A percentile compares a stretch with the other conserved stretches of the same genome.
Evolutionary conservation across 2,888 invertebrate genomes (phyloP).

Genomic region (Ametastegia equiseti): DNA sequence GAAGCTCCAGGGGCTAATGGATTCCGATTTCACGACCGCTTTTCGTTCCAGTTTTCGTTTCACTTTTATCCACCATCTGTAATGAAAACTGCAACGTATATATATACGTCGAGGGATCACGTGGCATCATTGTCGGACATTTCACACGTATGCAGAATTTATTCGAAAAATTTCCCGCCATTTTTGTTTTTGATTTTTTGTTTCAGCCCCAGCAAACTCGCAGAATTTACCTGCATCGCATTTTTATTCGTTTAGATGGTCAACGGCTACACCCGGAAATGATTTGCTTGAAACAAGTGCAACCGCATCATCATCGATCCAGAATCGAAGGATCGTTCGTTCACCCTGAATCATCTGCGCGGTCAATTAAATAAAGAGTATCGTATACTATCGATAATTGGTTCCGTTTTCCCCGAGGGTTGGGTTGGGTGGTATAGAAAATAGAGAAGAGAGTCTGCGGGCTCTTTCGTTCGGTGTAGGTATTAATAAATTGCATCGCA

Average conservation of each 20-base stretch:
- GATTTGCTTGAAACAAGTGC: not conserved
- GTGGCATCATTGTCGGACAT: too few species aligned
- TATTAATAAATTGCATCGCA: conserved; percentile 32
- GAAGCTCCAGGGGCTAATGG: conserved; percentile 14
- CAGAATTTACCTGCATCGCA: too few species aligned
- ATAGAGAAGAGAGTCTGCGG: not conserved
- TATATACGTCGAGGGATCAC: too few species aligned
- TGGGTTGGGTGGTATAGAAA: too few species aligned
- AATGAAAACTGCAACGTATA: not conserved
- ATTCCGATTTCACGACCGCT: conserved; percentile 36
- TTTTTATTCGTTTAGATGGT: too few species aligned
- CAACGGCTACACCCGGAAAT: too few species aligned
- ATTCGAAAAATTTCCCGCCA: too few species aligned
- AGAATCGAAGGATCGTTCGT: not conserved
- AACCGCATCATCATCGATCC: too few species aligned
- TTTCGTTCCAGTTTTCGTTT: not conserved
- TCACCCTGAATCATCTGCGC: not conserved
- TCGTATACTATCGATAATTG: conserved; percentile 35
- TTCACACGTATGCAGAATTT: too few species aligned
- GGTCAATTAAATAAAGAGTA: conserved; percentile 3
- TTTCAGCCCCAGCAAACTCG: too few species aligned
- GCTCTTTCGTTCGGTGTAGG: not conserved
- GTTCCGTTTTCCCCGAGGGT: not conserved
- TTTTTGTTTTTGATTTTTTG: too few species aligned
- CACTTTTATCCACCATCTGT: not conserved